Evolutionary conservation across 2,797 vertebrate genomes (phyloP), one percentile per base, ranked within the genome.

Genomic region (Ptychobarbus kaznakovi): DNA sequence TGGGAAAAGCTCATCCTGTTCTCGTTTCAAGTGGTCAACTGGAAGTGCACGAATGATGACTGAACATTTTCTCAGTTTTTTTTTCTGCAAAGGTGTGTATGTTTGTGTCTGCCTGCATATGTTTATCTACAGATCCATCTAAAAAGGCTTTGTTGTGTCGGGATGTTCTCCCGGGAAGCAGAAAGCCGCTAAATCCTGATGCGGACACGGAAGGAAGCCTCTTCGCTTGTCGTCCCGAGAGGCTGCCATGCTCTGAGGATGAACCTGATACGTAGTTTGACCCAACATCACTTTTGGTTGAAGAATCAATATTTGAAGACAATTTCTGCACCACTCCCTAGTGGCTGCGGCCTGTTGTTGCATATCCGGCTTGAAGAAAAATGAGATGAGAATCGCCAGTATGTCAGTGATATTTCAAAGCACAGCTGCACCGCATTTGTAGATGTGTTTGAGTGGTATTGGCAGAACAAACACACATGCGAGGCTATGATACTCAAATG

Each of bases 281-380:
- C 83, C 91, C 92, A 89, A 89, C 87, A 90, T 80, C 65, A 79
- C 81, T 92, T 89, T 93, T 88, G 90, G 90, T 92, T 89, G 85
- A 89, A 93, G 86, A 93, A 93, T 94, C 92, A 91, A 94, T 94
- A 93, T 93, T 93, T 92, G 92, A 94, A 91, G 91, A 93, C 92
- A 92, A 89, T 93, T 93, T 92, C 89, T 66, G 79, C 86, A 74
- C 80, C 76, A 90, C 91, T 95, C 92, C 92, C 92, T 88, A 66
- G 91, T 92, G 93, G 91, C 90, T 61, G 76, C 76, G 78, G 89
- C 90, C 86, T 88, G 89, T 87, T 2, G 84, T 90, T 92, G 89
- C 89, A 90, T 81, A 80, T 91, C 87, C 72, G 80, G 79, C 74
- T 68, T 32, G 53, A 66, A 82, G 58, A 35, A 80, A 88, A 83